phyloP scores from a whole-genome alignment of 1,140 invertebrate genomes.

The Campoletis sonorensis region DNA sequence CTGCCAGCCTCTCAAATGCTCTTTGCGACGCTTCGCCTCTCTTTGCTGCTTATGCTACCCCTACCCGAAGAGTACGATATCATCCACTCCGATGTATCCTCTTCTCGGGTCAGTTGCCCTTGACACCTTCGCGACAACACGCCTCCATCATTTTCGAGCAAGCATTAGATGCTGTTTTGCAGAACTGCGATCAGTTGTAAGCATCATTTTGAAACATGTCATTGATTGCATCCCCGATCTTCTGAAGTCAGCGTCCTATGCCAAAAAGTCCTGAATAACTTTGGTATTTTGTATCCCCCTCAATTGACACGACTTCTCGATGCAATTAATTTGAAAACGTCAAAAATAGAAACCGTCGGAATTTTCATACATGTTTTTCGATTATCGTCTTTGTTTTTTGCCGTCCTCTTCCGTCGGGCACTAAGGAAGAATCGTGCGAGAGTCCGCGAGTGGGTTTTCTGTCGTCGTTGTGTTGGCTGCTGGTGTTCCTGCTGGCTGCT shows the following conservation, averaged over 20 bases:
- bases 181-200: neutral
- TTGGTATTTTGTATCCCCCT: neutral
- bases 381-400: constrained; percentile 46
- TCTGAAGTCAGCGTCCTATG: too few relatives aligned
- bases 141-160: neutral
- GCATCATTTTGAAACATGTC: neutral
- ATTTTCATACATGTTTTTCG: constrained; percentile 31
- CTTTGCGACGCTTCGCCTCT: constrained; percentile 10
- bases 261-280: neutral
- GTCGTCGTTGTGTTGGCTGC: constrained; percentile 26
- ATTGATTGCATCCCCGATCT: neutral
- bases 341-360: constrained; percentile 23
- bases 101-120: constrained; percentile 67
- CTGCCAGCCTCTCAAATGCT: constrained; percentile 29
- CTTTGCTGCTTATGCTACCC: constrained; percentile 21
- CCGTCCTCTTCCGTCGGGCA: neutral
- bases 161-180: neutral
- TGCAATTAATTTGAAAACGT: constrained; percentile 29
- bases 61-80: neutral
- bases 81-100: constrained; percentile 19
- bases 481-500: constrained; percentile 24
- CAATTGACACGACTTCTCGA: neutral
- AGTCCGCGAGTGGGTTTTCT: constrained; percentile 60
- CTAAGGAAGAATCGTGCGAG: constrained; percentile 44
- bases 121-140: constrained; percentile 65